Base-by-base conservation (phyloP, 2,888 invertebrate genomes). In the Sthenelais limicola region DNA sequence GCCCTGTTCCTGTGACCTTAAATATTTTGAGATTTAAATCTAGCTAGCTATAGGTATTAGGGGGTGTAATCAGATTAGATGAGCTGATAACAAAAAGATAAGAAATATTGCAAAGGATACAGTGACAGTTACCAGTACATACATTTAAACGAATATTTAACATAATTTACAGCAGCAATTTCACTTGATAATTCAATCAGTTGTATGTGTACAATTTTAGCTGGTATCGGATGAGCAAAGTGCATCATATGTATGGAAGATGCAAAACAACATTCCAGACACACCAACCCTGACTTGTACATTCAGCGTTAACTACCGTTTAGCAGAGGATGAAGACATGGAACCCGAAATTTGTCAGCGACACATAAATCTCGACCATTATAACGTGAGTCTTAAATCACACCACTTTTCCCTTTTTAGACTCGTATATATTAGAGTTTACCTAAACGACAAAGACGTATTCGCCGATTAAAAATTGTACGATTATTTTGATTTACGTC, bases 181-280 rank as follows among this genome's bases (percentile, higher is more conserved):
- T n/a, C n/a, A n/a, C n/a, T n/a, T n/a, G n/a, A n/a, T n/a, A n/a
- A 43, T 18, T 52, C 32, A 28, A 32, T 15, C 28, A 26, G 12
- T 33, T 43, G 35, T 35, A 12, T 72, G 24, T 21, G 66, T 67
- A 38, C n/a, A 26, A 12, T 69, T 71, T 77, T 89, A 92, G 90
- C 91, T 92, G 85, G 92, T 95, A 69, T 91, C 92, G 73, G 92
- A 92, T 81, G 92, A 93, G 0, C 91, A 93, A 75, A 93, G 91
- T 69, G 92, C 93, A 0, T 93, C 94, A 0, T 95, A 93, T 85
- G 91, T 96, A 90, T 96, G 95, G 93, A 94, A 96, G 86, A 88
- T 93, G 0, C 91, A 92, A 51, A 83, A 83, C 43, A 82, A 82
- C 30, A 2, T 30, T 5, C 9, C 0, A 1, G 52, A 32, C 2